Evolutionary conservation across 2,888 invertebrate genomes (phyloP).

Genomic region (Sarcophaga rosellei): DNA sequence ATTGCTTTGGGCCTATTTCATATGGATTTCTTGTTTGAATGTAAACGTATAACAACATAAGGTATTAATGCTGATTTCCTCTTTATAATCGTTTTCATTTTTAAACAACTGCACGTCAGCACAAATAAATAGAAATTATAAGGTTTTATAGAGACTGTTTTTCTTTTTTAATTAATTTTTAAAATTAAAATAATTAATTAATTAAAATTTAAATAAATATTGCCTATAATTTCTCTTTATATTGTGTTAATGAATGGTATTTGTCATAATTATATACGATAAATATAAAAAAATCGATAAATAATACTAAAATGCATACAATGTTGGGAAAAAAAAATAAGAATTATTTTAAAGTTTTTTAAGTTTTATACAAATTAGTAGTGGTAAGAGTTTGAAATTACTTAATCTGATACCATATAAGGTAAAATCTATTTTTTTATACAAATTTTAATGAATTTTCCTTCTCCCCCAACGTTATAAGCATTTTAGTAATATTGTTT

Average conservation of each 20-base stretch:
- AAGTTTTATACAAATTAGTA: too few relatives aligned
- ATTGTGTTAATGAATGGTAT: constrained; percentile 65
- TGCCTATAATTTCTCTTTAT: constrained; percentile 68
- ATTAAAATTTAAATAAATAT: constrained; percentile 40
- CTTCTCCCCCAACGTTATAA: neutral
- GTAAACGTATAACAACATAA: constrained; percentile 73
- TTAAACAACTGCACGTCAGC: constrained; percentile 76
- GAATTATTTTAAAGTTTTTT: neutral
- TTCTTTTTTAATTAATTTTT: neutral
- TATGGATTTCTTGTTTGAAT: constrained; percentile 54
- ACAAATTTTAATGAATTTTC: too few relatives aligned
- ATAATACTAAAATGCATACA: constrained; percentile 41
- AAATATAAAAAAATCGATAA: constrained; percentile 45
- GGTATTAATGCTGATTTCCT: constrained; percentile 71
- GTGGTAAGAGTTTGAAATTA: too few relatives aligned
- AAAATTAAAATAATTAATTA: neutral
- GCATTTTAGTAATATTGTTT: constrained; percentile 12
- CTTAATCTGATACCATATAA: too few relatives aligned
- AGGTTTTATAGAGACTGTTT: neutral
- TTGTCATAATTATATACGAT: constrained; percentile 19
- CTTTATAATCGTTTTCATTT: constrained; percentile 21
- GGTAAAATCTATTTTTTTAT: too few relatives aligned
- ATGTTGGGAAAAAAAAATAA: constrained; percentile 18
- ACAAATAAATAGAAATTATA: constrained; percentile 72
- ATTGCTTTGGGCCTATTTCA: neutral